These are phyloP conservation scores for Astur gentilis DNA, from an alignment of 2,113 vertebrate species.

Conservation along the genomic window DNA sequence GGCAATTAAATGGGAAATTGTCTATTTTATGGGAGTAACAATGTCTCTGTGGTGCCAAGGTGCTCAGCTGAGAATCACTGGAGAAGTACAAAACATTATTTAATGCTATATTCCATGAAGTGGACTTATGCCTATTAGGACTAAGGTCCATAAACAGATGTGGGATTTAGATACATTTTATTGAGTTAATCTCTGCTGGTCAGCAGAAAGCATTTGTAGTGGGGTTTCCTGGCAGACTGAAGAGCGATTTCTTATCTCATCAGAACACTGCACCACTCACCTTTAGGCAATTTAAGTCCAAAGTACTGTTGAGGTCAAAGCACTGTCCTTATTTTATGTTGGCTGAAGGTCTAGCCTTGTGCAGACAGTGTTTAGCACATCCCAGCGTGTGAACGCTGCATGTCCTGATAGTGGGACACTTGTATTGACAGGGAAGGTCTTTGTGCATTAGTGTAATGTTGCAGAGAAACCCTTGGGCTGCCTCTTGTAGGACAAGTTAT, in stretches of 20 bases:
- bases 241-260: background rate
- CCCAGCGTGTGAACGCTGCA: accelerated
- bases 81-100: background rate
- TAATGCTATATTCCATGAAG: background rate
- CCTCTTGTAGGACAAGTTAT: background rate
- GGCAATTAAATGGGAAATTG: background rate
- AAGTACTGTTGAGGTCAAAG: background rate
- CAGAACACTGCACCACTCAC: background rate
- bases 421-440: background rate
- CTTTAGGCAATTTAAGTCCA: background rate
- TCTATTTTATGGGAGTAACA: background rate
- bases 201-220: background rate
- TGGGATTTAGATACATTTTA: slow-evolving; percentile 6
- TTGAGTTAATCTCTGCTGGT: slow-evolving; percentile 11
- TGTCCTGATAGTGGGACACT: background rate
- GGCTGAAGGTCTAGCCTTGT: background rate
- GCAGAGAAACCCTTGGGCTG: background rate
- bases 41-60: background rate
- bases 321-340: background rate
- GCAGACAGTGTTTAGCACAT: background rate
- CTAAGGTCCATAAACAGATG: background rate
- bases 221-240: background rate
- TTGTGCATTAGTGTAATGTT: background rate
- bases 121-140: background rate
- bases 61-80: background rate